Evolutionary conservation across 2,113 vertebrate genomes (phyloP).

Genomic region (Motacilla alba): DNA sequence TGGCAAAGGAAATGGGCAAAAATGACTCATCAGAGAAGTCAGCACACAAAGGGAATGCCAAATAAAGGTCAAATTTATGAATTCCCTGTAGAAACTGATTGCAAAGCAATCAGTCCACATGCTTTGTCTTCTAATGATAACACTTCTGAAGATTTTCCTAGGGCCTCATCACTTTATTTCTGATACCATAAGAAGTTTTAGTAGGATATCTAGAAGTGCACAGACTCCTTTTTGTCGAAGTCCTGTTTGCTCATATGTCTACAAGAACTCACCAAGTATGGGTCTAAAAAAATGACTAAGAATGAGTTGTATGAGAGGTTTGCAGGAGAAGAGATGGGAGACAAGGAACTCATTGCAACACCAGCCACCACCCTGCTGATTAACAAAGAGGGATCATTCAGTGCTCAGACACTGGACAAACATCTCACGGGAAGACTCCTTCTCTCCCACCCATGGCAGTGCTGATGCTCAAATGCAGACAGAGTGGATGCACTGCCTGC

Average conservation of each 20-base stretch:
- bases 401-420: background rate
- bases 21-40: background rate
- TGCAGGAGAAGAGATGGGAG: background rate
- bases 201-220: background rate
- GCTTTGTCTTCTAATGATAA: background rate
- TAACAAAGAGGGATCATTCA: background rate
- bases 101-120: background rate
- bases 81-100: background rate
- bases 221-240: background rate
- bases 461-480: background rate
- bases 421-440: background rate
- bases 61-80: background rate
- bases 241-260: background rate
- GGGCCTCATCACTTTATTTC: background rate
- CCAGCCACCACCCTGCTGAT: background rate
- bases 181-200: background rate
- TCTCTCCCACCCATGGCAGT: background rate
- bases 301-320: background rate
- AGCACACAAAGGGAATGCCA: background rate
- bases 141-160: background rate
- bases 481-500: background rate
- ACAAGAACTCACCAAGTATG: background rate
- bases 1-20: background rate
- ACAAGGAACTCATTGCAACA: background rate
- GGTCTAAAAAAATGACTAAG: background rate